Percentiles rank a stretch among this genome's conserved stretches.
Conservation (phyloP, 2,888 invertebrate genomes). For the Dicyrtoma fusca region DNA sequence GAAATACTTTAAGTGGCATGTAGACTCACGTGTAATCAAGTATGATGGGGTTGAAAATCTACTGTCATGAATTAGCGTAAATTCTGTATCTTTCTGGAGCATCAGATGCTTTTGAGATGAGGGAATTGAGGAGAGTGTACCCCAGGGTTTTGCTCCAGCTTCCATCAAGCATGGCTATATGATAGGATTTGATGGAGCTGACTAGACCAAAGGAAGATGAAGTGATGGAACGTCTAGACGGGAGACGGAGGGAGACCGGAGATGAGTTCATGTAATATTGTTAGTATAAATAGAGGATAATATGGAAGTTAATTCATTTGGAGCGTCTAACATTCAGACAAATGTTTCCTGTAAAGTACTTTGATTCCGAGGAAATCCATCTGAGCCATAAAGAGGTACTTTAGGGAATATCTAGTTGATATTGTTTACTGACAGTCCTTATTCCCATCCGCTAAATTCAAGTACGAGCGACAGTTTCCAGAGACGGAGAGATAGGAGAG, state of each 20-base stretch:
- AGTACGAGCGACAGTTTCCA: too few species aligned
- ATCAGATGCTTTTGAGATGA: too few species aligned
- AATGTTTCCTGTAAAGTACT: not conserved
- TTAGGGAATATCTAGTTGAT: not conserved
- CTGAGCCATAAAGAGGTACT: not conserved
- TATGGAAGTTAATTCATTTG: conserved; percentile 12
- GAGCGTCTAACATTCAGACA: not conserved
- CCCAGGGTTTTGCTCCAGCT: too few species aligned
- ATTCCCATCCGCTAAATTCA: too few species aligned
- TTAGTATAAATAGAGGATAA: conserved; percentile 5
- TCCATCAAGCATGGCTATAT: not conserved
- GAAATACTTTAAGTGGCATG: too few species aligned
- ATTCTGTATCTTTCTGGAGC: too few species aligned
- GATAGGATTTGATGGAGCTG: not conserved
- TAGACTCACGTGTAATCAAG: too few species aligned
- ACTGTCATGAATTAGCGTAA: too few species aligned
- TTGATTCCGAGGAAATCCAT: too few species aligned
- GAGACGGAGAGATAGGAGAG: too few species aligned
- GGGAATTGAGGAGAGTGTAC: too few species aligned
- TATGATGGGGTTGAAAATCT: too few species aligned
- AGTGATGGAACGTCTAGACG: not conserved
- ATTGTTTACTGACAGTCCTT: not conserved
- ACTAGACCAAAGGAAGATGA: not conserved
- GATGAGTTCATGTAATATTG: conserved; percentile 17
- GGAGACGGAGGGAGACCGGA: not conserved